Evolutionary conservation across 2,888 invertebrate genomes (phyloP), one percentile per base, ranked within the genome.

Genomic region (Geotrupes spiniger): DNA sequence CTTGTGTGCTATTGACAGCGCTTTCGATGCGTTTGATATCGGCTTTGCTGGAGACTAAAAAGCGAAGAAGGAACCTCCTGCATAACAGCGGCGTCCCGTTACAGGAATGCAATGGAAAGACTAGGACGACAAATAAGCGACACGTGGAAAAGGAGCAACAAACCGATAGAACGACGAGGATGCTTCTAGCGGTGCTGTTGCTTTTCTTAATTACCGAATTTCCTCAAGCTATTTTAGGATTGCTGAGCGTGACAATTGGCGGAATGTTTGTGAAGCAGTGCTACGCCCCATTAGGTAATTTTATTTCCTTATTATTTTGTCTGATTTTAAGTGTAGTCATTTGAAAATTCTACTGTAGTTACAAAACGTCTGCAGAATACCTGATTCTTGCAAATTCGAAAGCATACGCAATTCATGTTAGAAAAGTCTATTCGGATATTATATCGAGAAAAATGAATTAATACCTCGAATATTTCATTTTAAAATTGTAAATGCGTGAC

Each of bases 121-220:
- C 65, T 67, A 28, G 63, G 66, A 41, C 66, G 69, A 46, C 66
- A 63, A 2, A 62, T 65, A 49, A 57, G 39, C 46, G 49, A 10
- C 46, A 54, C 25, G 5, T 49, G 5, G 76, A 77, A 49, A 77
- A 76, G 51, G 81, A 83, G 57, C 77, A 79, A 53, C 81, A 83
- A 57, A 85, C 89, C 0, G 90, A 93, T 73, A 81, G 94, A 25
- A 94, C 94, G 1, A 94, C 94, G 0, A 80, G 86, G 46, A 93
- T 94, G 93, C 75, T 94, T 57, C 76, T 94, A 21, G 91, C 92
- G 0, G 84, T 94, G 9, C 77, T 94, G 21, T 78, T 92, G 1
- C 77, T 94, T 5, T 94, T 94, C 69, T 79, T 94, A 6, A 83
- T 93, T 53, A 93, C 93, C 0, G 94, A 94, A 67, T 83, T 94